phyloP scores from a whole-genome alignment of 2,888 invertebrate species.

The Lysandra coridon region DNA sequence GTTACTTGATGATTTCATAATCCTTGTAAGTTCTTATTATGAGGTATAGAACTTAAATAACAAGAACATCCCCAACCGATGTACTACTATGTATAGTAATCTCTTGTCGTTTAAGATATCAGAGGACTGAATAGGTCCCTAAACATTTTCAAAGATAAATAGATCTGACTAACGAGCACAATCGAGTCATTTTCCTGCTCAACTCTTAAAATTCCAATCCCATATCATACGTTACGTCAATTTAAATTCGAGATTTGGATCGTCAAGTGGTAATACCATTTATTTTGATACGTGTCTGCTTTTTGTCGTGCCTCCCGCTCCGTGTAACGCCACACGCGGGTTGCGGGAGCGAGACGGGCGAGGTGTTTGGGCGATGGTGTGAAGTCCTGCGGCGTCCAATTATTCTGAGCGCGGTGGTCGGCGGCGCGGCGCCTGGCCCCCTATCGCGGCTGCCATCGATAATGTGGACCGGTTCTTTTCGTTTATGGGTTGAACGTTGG shows the following conservation, averaged over 20 bases:
- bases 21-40: too few species aligned
- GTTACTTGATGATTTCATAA: background rate
- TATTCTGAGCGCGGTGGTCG: constrained; percentile 74
- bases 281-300: constrained; percentile 54
- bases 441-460: constrained; percentile 78
- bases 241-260: constrained; percentile 55
- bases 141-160: background rate
- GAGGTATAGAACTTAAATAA: too few species aligned
- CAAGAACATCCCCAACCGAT: background rate
- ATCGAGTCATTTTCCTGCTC: background rate
- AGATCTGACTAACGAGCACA: background rate
- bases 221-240: constrained; percentile 60
- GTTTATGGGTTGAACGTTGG: constrained; percentile 57
- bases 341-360: constrained; percentile 37
- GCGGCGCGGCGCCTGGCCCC: constrained; percentile 71
- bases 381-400: constrained; percentile 79
- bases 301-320: constrained; percentile 4
- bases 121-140: background rate
- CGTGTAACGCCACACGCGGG: background rate
- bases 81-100: background rate
- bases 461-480: constrained; percentile 71
- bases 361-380: constrained; percentile 59
- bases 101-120: background rate
- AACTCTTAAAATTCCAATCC: constrained; percentile 56
- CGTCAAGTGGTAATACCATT: constrained; percentile 55